Base-by-base conservation (phyloP, 2,888 invertebrate species). In the Dione juno region DNA sequence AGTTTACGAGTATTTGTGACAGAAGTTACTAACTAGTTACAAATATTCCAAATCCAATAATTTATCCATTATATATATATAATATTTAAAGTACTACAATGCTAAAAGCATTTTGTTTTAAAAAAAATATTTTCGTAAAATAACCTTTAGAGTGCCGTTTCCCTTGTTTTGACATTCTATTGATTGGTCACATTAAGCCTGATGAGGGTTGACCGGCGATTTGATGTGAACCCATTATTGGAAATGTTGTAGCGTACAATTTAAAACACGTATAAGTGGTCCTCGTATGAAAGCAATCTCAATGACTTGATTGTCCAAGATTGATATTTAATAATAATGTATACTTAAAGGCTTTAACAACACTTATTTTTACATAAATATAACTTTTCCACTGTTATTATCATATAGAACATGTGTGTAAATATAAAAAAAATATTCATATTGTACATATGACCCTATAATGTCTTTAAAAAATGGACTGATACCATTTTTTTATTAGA, bases 151-250 rank as follows among this genome's bases (percentile, higher is more conserved):
- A 16, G 13, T 41, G 50, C 41, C 28, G 80, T 79, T 78, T 77
- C 67, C 73, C 74, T 78, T 75, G 78, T 80, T 84, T 81, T 82
- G 74, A 76, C 78, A 81, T 80, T 84, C 84, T 81, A 82, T 84
- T 81, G 80, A 85, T 81, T 82, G 80, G 80, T 77, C 80, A 81
- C 81, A 84, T 84, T 81, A 80, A 77, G 72, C 74, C 72, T 79
- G 79, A 84, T 76, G 78, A 80, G 80, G 79, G 79, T 79, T 71
- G 37, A 68, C 14, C 50, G 74, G 74, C 72, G 72, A 76, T 76
- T 77, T 77, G 75, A 77, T 77, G 76, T 77, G 75, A 71, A 70
- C 75, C 78, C 75, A 73, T 78, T 79, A 80, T 80, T 77, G 76
- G 77, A 81, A 79, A 78, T 74, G 75, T 76, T 64, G 19, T 48